Conservation (phyloP, 2,888 invertebrate species). For the Pimpla rufipes region DNA sequence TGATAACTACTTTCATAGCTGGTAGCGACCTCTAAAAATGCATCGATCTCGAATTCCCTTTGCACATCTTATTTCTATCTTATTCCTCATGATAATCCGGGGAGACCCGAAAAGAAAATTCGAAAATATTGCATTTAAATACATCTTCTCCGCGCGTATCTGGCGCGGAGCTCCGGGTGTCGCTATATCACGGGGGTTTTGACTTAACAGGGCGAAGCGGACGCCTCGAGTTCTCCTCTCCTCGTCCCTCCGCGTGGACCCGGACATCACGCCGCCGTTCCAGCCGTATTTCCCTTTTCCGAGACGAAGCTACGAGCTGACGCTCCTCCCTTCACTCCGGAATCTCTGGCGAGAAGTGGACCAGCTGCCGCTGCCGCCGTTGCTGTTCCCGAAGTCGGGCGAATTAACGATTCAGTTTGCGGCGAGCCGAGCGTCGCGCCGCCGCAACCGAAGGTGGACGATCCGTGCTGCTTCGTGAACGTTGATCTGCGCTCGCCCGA, state of each 20-base stretch:
- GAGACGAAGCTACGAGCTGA: constrained; percentile 76
- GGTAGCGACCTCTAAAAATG: no score
- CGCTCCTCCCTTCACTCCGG: constrained; percentile 76
- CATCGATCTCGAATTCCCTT: no score
- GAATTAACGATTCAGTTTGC: constrained; percentile 53
- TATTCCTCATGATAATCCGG: no score
- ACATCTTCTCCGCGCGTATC: no score
- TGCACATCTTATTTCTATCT: no score
- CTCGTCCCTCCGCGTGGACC: constrained; percentile 25
- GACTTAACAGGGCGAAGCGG: constrained; percentile 39
- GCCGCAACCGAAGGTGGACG: constrained; percentile 64
- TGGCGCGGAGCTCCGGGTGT: no score
- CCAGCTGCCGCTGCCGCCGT: constrained; percentile 10
- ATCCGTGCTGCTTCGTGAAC: constrained; percentile 71
- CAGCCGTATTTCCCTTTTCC: constrained; percentile 66
- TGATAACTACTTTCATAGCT: no score
- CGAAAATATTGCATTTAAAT: no score
- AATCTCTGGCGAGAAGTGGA: constrained; percentile 66
- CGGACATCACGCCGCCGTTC: constrained; percentile 57
- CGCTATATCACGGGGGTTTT: background rate
- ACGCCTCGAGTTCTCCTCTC: constrained; percentile 21
- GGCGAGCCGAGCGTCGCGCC: constrained; percentile 52
- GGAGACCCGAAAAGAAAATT: no score
- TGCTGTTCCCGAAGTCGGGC: constrained; percentile 33
- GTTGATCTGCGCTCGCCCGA: constrained; percentile 66